Evolutionary conservation across 2,888 invertebrate genomes (phyloP).

Genomic region (Phanerotoma sp.): DNA sequence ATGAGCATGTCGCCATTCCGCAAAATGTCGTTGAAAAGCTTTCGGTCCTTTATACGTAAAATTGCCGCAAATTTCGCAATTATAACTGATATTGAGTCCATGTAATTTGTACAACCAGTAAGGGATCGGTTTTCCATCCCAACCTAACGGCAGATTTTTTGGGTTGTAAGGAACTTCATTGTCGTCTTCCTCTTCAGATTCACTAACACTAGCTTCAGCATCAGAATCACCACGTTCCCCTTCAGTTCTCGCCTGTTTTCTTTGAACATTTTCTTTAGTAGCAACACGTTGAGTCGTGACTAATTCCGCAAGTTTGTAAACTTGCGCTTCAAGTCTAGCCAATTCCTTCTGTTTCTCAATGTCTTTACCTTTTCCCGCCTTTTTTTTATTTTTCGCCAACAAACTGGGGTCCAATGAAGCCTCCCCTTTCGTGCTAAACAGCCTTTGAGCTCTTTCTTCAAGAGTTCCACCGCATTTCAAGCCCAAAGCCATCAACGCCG

Average conservation of each 20-base stretch:
- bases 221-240: slow-evolving; percentile 92
- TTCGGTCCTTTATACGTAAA: slow-evolving; percentile 98
- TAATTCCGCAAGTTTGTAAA: slow-evolving; percentile 84
- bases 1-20: slow-evolving; percentile 85
- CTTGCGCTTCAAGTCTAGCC: slow-evolving; percentile 84
- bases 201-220: slow-evolving; percentile 79
- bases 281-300: slow-evolving; percentile 83
- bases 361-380: slow-evolving; percentile 63
- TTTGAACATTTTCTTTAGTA: slow-evolving; percentile 97
- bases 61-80: slow-evolving; percentile 99
- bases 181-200: slow-evolving; percentile 82
- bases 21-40: slow-evolving; percentile 99
- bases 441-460: slow-evolving; percentile 93
- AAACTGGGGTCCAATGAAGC: slow-evolving; percentile 89
- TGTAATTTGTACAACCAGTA: slow-evolving; percentile 99
- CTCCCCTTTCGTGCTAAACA: slow-evolving; percentile 95
- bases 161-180: slow-evolving; percentile 99
- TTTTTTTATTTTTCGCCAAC: slow-evolving; percentile 86
- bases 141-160: slow-evolving; percentile 97
- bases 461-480: slow-evolving; percentile 98
- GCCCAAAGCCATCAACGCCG: slow-evolving; percentile 93
- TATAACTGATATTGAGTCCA: slow-evolving; percentile 97
- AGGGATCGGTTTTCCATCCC: slow-evolving; percentile 96
- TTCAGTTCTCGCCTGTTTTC: slow-evolving; percentile 95
- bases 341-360: slow-evolving; percentile 80